These are phyloP conservation scores for Bos indicus DNA, from an alignment of 2,113 vertebrate species.

Conservation along the genomic window DNA sequence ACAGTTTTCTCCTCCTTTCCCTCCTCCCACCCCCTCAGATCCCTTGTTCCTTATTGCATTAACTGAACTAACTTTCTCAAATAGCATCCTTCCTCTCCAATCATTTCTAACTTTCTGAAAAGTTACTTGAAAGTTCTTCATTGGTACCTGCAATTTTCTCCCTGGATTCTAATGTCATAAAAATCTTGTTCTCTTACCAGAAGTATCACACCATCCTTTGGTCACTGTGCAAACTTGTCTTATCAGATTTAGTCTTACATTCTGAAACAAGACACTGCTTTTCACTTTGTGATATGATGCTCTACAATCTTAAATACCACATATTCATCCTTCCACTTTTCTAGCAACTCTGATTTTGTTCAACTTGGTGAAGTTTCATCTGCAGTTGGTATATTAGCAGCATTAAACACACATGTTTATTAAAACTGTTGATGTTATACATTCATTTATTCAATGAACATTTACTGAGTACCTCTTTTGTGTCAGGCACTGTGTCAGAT, in stretches of 20 bases:
- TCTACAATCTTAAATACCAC: background rate
- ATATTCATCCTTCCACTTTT: background rate
- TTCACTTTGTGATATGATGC: background rate
- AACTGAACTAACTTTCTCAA: constrained; percentile 14
- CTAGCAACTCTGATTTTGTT: background rate
- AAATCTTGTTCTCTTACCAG: background rate
- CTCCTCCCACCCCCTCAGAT: background rate
- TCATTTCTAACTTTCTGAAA: background rate
- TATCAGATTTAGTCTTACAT: background rate
- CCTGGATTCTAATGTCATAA: background rate
- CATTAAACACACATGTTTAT: background rate
- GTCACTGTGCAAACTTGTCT: background rate
- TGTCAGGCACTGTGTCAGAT: background rate
- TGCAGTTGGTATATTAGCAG: background rate
- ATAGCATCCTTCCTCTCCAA: background rate
- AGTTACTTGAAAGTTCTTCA: background rate
- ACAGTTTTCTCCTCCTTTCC: background rate
- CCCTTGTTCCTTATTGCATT: background rate
- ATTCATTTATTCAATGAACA: background rate
- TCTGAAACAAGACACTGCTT: background rate
- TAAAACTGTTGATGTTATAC: background rate
- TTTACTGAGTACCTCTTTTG: background rate
- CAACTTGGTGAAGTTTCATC: background rate
- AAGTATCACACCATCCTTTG: background rate
- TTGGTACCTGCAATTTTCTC: background rate